These are phyloP conservation scores for Phasianus colchicus DNA, from an alignment of 2,113 vertebrate species.

Conservation along the genomic window DNA sequence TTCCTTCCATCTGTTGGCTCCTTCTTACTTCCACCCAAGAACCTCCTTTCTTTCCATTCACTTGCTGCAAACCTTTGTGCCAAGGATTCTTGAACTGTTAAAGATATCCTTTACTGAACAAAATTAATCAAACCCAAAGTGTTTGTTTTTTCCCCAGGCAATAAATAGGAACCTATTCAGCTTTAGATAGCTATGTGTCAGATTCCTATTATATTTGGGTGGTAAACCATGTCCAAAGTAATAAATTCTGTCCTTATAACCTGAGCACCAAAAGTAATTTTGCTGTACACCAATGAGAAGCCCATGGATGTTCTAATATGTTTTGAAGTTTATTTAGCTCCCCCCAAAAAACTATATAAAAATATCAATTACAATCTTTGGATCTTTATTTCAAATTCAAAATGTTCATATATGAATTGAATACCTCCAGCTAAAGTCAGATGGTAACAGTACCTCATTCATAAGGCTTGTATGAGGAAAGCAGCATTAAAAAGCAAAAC, in stretches of 20 bases:
- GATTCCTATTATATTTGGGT: fast-evolving
- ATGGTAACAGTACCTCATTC: not conserved
- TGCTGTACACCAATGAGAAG: not conserved
- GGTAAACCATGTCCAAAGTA: not conserved
- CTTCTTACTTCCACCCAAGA: not conserved
- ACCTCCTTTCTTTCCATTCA: too few relatives aligned
- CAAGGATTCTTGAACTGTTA: not conserved
- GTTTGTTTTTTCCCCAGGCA: not conserved
- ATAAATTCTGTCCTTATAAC: not conserved
- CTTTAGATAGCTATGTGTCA: not conserved
- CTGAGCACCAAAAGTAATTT: not conserved
- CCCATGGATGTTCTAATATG: not conserved
- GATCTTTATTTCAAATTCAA: not conserved
- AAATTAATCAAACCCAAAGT: not conserved
- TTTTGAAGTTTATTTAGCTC: not conserved
- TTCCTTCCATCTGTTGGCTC: not conserved
- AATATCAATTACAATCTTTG: not conserved
- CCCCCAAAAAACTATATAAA: not conserved
- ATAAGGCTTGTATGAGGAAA: not conserved
- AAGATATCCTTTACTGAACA: not conserved
- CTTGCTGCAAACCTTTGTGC: not conserved
- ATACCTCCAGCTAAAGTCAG: not conserved
- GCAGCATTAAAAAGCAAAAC: not conserved
- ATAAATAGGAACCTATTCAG: not conserved
- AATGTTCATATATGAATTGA: not conserved